These are phyloP conservation scores for Drosophila tristis DNA, from an alignment of 1,140 invertebrate genomes.

Conservation along the genomic window DNA sequence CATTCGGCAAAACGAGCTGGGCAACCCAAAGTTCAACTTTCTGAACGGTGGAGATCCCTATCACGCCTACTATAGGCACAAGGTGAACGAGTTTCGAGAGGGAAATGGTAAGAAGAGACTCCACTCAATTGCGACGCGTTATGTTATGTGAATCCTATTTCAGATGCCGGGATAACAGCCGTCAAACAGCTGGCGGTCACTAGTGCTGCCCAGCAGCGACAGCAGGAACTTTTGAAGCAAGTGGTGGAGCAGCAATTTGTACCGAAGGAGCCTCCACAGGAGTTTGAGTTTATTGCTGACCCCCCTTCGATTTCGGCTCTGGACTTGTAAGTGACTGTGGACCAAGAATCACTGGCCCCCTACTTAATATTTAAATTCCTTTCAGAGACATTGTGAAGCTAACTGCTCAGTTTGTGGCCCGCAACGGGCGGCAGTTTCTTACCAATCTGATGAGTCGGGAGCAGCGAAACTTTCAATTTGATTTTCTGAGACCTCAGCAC, in stretches of 20 bases:
- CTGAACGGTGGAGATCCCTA: conserved; percentile 98
- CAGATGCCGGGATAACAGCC: conserved; percentile 57
- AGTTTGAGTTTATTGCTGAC: conserved; percentile 99
- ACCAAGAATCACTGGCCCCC: background rate
- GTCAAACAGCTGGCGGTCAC: conserved; percentile 86
- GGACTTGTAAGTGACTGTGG: conserved; percentile 89
- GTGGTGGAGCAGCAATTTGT: conserved; percentile 93
- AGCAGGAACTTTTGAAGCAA: conserved; percentile 95
- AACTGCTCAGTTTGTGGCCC: conserved; percentile 99
- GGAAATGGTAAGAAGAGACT: conserved; percentile 88
- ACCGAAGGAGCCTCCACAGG: conserved; percentile 97
- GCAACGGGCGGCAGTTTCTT: conserved; percentile 98
- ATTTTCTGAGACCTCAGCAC: conserved; percentile 99
- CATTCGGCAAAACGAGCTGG: conserved; percentile 97
- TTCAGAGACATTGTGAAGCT: conserved; percentile 97
- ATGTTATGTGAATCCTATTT: background rate
- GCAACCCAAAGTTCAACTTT: conserved; percentile 99
- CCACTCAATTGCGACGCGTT: background rate
- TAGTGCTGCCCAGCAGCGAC: conserved; percentile 91
- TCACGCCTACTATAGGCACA: conserved; percentile 99
- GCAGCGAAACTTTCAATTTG: conserved; percentile 99
- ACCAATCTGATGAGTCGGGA: conserved; percentile 99
- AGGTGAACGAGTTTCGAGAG: conserved; percentile 98
- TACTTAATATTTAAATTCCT: background rate
- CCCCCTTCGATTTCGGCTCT: conserved; percentile 99